Evolutionary conservation across 2,888 invertebrate species (phyloP).

Genomic region (Cheilosia soror): DNA sequence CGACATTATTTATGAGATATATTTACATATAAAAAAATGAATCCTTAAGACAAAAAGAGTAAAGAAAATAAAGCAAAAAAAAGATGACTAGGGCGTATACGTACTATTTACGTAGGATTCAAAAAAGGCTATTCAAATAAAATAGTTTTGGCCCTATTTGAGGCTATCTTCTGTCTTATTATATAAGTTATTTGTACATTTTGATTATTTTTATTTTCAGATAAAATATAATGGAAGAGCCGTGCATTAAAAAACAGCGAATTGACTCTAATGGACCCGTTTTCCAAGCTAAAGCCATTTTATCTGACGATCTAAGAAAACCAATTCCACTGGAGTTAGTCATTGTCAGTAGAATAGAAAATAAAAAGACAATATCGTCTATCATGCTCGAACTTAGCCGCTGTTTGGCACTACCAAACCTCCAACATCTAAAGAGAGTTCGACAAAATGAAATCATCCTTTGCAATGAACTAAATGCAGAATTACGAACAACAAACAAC

Average conservation of each 20-base stretch:
- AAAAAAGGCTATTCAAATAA: too few relatives aligned
- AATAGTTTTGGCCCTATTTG: too few relatives aligned
- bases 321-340: conserved; percentile 85
- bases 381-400: conserved; percentile 86
- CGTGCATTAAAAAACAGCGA: conserved; percentile 43
- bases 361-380: conserved; percentile 87
- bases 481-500: neutral
- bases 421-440: conserved; percentile 91
- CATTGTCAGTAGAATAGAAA: conserved; percentile 86
- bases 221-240: conserved; percentile 49
- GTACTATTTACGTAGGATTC: too few relatives aligned
- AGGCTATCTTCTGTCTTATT: too few relatives aligned
- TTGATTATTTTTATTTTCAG: neutral
- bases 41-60: too few relatives aligned
- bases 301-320: conserved; percentile 85
- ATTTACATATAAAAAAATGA: too few relatives aligned
- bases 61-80: too few relatives aligned
- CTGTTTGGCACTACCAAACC: conserved; percentile 86
- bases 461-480: conserved; percentile 78
- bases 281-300: conserved; percentile 84
- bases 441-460: conserved; percentile 86
- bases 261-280: neutral
- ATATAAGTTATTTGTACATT: too few relatives aligned
- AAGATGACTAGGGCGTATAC: too few relatives aligned
- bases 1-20: too few relatives aligned